phyloP scores from a whole-genome alignment of 2,113 vertebrate species.

The Narcine bancroftii region DNA sequence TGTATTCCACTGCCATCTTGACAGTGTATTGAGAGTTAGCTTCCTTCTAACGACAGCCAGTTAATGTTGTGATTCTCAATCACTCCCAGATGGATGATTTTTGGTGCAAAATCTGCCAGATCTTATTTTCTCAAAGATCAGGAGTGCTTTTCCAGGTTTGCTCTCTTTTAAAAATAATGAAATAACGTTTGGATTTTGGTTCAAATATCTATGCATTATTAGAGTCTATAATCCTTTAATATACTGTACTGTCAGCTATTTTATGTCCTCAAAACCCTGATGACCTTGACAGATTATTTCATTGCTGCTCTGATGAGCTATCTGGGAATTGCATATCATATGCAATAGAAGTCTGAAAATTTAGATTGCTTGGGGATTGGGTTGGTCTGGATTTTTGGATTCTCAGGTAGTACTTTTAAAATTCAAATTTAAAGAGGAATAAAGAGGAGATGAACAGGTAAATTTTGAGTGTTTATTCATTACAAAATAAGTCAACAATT shows the following conservation, averaged over 20 bases:
- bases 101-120: not conserved
- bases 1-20: not conserved
- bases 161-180: not conserved
- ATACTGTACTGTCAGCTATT: not conserved
- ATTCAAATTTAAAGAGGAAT: too few species aligned
- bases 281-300: not conserved
- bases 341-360: too few species aligned
- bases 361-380: too few species aligned
- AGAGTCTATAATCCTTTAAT: not conserved
- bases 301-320: not conserved
- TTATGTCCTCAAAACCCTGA: not conserved
- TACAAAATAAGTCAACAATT: too few species aligned
- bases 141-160: not conserved
- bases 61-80: not conserved
- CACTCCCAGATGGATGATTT: not conserved
- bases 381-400: too few species aligned
- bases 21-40: not conserved
- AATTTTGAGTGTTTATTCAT: too few species aligned
- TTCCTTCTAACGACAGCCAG: not conserved
- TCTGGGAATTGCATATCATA: not conserved
- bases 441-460: too few species aligned
- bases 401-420: too few species aligned
- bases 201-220: not conserved
- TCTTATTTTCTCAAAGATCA: not conserved
- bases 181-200: not conserved